These are phyloP conservation scores for Thecophora atra DNA, from an alignment of 2,888 invertebrate species.

Conservation along the genomic window DNA sequence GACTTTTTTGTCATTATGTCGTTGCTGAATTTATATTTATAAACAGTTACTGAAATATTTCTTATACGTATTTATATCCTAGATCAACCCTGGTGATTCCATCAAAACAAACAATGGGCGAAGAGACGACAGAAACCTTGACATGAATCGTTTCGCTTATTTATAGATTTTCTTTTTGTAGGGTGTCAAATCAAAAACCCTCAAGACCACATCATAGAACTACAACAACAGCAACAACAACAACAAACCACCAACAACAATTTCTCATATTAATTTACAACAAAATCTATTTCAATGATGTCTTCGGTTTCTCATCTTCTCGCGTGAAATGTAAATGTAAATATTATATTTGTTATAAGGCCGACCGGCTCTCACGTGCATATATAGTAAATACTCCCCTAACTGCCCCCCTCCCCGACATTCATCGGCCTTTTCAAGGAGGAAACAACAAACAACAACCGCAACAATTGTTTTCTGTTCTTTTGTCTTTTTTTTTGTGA, in stretches of 20 bases:
- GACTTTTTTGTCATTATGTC: too few relatives aligned
- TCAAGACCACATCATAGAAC: not conserved
- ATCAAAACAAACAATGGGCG: not conserved
- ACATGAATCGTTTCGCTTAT: not conserved
- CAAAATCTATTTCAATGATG: not conserved
- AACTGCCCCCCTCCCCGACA: too few relatives aligned
- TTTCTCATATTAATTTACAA: too few relatives aligned
- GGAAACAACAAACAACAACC: constrained; percentile 9
- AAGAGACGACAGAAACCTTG: not conserved
- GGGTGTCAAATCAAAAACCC: not conserved
- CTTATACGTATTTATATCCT: too few relatives aligned
- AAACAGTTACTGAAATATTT: too few relatives aligned
- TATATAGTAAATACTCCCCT: too few relatives aligned
- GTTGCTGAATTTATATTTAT: too few relatives aligned
- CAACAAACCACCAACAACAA: not conserved
- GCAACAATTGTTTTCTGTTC: constrained; percentile 15
- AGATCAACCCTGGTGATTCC: too few relatives aligned
- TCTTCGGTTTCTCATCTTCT: not conserved
- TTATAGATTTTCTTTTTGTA: not conserved
- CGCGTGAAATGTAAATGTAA: not conserved
- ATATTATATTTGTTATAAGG: too few relatives aligned
- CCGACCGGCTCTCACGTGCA: too few relatives aligned
- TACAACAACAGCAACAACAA: not conserved
- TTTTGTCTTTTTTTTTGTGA: not conserved
- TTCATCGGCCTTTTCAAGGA: too few relatives aligned